A percentile compares a stretch with the other conserved stretches of the same genome.
phyloP scores from a whole-genome alignment of 2,888 invertebrate genomes.

The Nephrotoma flavescens region DNA sequence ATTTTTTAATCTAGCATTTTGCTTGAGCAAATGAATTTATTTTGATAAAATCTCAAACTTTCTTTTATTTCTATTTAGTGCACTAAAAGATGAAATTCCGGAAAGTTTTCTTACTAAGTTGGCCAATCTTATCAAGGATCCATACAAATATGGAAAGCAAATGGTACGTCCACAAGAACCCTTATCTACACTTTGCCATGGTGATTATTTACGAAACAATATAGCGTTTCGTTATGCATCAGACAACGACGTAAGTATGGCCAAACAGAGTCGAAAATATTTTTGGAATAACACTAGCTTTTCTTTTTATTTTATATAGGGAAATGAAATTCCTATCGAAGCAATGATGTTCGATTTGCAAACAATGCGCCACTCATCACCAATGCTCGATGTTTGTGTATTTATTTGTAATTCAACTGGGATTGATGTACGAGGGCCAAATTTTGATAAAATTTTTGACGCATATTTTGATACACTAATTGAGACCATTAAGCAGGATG shows the following conservation, averaged over 20 bases:
- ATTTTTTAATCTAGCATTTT: no score
- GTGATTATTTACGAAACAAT: slow-evolving; percentile 29
- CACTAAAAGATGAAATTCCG: slow-evolving; percentile 16
- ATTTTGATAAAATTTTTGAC: slow-evolving; percentile 24
- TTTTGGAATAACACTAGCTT: background rate
- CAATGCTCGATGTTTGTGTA: slow-evolving; percentile 26
- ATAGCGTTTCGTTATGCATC: slow-evolving; percentile 24
- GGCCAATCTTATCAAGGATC: slow-evolving; percentile 12
- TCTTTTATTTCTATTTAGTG: slow-evolving; percentile 6
- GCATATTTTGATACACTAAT: slow-evolving; percentile 20
- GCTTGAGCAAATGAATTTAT: no score
- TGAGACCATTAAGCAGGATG: slow-evolving; percentile 12
- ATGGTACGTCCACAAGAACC: slow-evolving; percentile 24
- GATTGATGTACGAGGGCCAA: slow-evolving; percentile 18
- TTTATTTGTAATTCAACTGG: slow-evolving; percentile 23
- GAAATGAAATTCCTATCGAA: slow-evolving; percentile 17
- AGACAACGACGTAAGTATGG: slow-evolving; percentile 6
- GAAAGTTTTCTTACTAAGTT: slow-evolving; percentile 19
- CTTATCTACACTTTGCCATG: slow-evolving; percentile 25
- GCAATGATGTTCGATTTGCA: slow-evolving; percentile 31
- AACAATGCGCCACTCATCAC: slow-evolving; percentile 25
- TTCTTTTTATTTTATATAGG: slow-evolving; percentile 9
- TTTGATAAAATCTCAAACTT: background rate
- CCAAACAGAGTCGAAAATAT: background rate
- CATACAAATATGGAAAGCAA: slow-evolving; percentile 16